Evolutionary conservation across 2,888 invertebrate genomes (phyloP).

Genomic region (Podabrus alpinus): DNA sequence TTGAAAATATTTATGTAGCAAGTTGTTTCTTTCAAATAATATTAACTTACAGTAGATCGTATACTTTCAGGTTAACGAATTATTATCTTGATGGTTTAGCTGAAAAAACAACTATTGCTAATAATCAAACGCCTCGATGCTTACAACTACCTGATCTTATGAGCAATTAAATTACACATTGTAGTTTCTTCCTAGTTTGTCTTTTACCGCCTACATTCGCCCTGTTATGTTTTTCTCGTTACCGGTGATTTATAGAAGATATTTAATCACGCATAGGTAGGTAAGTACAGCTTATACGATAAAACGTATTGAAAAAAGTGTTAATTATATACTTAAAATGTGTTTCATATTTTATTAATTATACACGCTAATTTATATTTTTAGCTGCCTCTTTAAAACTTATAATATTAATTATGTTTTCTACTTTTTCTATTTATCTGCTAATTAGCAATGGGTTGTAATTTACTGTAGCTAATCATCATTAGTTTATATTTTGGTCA

Average conservation of each 20-base stretch:
- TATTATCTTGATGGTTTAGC: slow-evolving; percentile 1
- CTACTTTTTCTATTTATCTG: background rate
- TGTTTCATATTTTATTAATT: slow-evolving; percentile 1
- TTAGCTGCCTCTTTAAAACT: background rate
- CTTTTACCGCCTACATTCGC: slow-evolving; percentile 24
- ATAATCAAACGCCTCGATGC: background rate
- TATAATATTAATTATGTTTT: background rate
- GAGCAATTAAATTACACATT: slow-evolving; percentile 25
- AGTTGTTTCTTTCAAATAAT: background rate
- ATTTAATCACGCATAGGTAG: slow-evolving; percentile 15
- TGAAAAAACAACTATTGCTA: background rate
- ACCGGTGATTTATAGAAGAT: slow-evolving; percentile 21
- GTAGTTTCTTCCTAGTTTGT: slow-evolving; percentile 18
- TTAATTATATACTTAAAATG: background rate
- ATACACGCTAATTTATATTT: background rate
- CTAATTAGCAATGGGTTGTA: background rate
- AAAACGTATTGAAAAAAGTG: background rate
- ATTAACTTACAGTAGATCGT: background rate
- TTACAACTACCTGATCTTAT: slow-evolving; percentile 8
- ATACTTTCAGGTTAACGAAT: background rate
- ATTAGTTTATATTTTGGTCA: background rate
- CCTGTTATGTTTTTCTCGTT: slow-evolving; percentile 21
- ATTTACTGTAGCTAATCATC: background rate
- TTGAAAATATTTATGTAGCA: background rate
- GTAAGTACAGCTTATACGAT: background rate